A percentile compares a stretch with the other conserved stretches of the same genome.
Evolutionary conservation across 2,888 invertebrate genomes (phyloP).

Genomic region (Chironomus tentans): DNA sequence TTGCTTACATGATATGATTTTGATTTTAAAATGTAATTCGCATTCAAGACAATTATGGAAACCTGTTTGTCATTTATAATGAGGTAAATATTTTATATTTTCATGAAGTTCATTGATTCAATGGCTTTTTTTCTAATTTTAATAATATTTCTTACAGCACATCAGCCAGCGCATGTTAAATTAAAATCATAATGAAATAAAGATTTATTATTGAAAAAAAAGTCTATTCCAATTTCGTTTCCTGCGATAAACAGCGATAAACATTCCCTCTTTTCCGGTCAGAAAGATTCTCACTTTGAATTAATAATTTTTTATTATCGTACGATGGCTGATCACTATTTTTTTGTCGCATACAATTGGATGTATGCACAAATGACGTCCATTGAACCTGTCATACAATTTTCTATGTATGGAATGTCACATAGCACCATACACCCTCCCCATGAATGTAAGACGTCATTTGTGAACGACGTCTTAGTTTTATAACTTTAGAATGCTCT

Average conservation of each 20-base stretch:
- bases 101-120: constrained; percentile 7
- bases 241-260: constrained; percentile 14
- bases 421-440: no score
- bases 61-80: constrained; percentile 16
- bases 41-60: constrained; percentile 23
- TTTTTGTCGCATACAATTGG: no score
- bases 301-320: background rate
- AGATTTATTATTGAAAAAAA: background rate
- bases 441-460: no score
- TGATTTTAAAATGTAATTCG: constrained; percentile 22
- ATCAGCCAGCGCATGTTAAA: background rate
- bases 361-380: no score
- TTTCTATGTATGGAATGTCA: no score
- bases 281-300: background rate
- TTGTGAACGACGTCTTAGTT: background rate
- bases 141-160: no score
- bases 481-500: no score
- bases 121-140: background rate
- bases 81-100: background rate
- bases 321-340: no score
- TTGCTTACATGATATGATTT: constrained; percentile 22
- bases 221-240: constrained; percentile 13
- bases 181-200: background rate
- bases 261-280: constrained; percentile 21
- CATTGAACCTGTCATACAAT: no score